phyloP scores from a whole-genome alignment of 2,113 vertebrate genomes.

The Coryphaenoides rupestris region DNA sequence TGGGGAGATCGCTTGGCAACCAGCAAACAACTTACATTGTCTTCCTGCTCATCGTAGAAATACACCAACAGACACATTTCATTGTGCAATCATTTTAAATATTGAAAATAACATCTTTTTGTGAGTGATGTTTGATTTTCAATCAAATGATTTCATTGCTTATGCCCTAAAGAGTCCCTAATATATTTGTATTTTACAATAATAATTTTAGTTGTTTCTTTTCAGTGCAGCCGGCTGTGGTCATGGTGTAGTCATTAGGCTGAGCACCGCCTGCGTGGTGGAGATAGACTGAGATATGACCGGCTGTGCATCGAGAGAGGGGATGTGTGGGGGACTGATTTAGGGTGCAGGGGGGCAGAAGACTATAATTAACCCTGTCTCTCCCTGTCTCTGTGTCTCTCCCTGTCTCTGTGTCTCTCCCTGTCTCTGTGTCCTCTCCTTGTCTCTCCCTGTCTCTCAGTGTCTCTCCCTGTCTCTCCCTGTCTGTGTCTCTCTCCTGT shows the following conservation, averaged over 20 bases:
- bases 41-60: too few species aligned
- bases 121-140: too few species aligned
- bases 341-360: slow-evolving; percentile 66
- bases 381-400: slow-evolving; percentile 75
- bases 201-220: not conserved
- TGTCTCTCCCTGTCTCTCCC: slow-evolving; percentile 75
- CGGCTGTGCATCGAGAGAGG: slow-evolving; percentile 53
- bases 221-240: slow-evolving; percentile 55
- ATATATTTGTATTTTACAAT: too few species aligned
- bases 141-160: too few species aligned
- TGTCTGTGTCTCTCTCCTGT: too few species aligned
- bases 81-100: too few species aligned
- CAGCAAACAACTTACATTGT: slow-evolving; percentile 64
- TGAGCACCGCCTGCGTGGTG: slow-evolving; percentile 57
- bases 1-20: slow-evolving; percentile 67
- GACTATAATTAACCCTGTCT: slow-evolving; percentile 82
- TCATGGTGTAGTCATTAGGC: slow-evolving; percentile 42
- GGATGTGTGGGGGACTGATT: slow-evolving; percentile 67
- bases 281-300: too few species aligned
- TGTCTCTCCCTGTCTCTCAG: slow-evolving; percentile 74
- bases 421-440: too few species aligned
- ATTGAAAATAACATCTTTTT: too few species aligned
- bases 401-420: too few species aligned
- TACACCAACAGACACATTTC: too few species aligned
- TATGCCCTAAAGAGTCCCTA: too few species aligned